Evolutionary conservation across 2,797 vertebrate species (phyloP).

Genomic region (Lerista edwardsae): DNA sequence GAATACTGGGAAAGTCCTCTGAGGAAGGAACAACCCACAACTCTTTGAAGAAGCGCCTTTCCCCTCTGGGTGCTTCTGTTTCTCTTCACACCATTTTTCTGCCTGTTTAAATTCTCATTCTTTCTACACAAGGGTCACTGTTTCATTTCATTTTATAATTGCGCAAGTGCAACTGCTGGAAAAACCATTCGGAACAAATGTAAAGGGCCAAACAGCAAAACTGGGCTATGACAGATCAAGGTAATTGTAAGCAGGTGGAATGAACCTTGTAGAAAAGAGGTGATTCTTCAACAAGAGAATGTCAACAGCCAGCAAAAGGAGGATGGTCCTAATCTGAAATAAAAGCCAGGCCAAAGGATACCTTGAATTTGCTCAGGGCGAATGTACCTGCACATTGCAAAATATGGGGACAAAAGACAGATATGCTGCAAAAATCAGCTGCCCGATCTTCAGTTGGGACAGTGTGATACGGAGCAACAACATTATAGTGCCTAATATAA

Average conservation of each 20-base stretch:
- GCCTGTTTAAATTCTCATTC: not conserved
- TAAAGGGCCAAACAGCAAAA: not conserved
- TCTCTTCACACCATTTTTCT: not conserved
- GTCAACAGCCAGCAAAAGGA: not conserved
- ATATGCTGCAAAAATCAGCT: not conserved
- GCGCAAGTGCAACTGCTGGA: not conserved
- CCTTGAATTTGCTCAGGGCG: not conserved
- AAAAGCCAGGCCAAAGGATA: not conserved
- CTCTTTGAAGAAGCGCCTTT: not conserved
- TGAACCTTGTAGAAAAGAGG: constrained; percentile 21
- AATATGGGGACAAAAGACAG: not conserved
- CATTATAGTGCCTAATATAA: not conserved
- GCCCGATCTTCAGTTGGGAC: not conserved
- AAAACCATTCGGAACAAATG: not conserved
- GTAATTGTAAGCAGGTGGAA: constrained; percentile 31
- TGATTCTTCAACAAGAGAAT: constrained; percentile 18
- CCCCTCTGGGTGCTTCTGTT: not conserved
- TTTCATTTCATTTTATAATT: not conserved
- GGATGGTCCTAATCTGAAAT: too few relatives aligned
- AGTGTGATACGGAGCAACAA: not conserved
- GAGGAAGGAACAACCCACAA: too few relatives aligned
- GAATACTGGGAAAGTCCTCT: too few relatives aligned
- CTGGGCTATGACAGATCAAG: constrained; percentile 50
- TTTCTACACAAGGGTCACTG: not conserved
- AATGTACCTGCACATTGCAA: constrained; percentile 2